Percentiles rank a stretch among this genome's conserved stretches.
Evolutionary conservation across 2,113 vertebrate species (phyloP).

Genomic region (Procavia capensis): DNA sequence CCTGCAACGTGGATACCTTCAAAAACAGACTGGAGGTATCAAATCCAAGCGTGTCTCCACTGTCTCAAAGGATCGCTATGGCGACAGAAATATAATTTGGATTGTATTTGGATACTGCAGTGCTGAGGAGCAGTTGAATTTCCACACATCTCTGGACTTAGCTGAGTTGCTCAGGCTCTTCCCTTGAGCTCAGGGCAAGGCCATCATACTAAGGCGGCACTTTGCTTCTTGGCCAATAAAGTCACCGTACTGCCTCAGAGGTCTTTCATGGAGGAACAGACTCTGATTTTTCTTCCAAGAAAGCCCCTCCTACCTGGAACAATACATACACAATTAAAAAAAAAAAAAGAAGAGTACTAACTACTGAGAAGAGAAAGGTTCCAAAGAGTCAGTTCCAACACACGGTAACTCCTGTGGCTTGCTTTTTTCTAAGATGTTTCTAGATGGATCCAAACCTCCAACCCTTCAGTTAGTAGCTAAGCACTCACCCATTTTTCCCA

Average conservation of each 20-base stretch:
- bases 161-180: background rate
- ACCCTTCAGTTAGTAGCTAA: no score
- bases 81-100: no score
- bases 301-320: background rate
- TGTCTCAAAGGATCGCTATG: background rate
- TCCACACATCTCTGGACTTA: background rate
- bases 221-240: background rate
- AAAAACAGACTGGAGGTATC: background rate
- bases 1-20: background rate
- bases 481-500: no score
- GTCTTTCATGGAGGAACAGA: background rate
- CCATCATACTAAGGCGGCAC: background rate
- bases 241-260: background rate
- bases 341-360: background rate
- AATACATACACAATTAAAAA: background rate
- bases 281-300: background rate
- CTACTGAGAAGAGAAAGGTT: background rate
- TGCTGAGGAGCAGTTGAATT: background rate
- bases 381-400: no score
- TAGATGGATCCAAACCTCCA: no score
- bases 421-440: no score
- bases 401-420: no score
- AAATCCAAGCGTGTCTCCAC: background rate
- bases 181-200: background rate
- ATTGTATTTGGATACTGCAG: background rate